phyloP scores from a whole-genome alignment of 2,113 vertebrate species.

The Anseranas semipalmata region DNA sequence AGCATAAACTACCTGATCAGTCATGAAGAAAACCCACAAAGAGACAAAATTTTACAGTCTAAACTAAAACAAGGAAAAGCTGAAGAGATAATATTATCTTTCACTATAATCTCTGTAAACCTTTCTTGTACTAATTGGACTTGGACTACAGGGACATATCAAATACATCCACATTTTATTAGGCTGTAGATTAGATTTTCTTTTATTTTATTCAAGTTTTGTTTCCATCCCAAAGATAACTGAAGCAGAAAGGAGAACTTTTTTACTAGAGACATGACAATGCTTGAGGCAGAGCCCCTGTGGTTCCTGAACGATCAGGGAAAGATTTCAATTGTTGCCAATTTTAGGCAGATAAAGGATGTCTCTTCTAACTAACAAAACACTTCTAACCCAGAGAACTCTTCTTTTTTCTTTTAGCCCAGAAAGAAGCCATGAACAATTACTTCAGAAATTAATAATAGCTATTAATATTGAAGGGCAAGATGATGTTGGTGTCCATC shows the following conservation, averaged over 20 bases:
- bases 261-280: neutral
- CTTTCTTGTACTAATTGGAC: neutral
- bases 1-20: neutral
- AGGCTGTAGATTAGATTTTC: neutral
- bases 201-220: neutral
- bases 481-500: neutral
- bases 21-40: neutral
- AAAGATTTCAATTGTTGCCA: neutral
- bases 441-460: neutral
- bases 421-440: neutral
- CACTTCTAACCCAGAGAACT: neutral
- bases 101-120: neutral
- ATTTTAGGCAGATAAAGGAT: neutral
- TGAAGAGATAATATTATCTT: neutral
- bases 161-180: neutral
- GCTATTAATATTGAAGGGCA: neutral
- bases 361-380: neutral
- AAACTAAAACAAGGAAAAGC: neutral
- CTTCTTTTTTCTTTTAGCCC: neutral
- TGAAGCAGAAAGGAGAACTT: neutral
- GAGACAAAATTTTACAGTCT: neutral
- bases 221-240: neutral
- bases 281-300: neutral
- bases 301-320: neutral
- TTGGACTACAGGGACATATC: neutral